These are phyloP conservation scores for Rynchops niger DNA, from an alignment of 2,113 vertebrate genomes.

Conservation along the genomic window DNA sequence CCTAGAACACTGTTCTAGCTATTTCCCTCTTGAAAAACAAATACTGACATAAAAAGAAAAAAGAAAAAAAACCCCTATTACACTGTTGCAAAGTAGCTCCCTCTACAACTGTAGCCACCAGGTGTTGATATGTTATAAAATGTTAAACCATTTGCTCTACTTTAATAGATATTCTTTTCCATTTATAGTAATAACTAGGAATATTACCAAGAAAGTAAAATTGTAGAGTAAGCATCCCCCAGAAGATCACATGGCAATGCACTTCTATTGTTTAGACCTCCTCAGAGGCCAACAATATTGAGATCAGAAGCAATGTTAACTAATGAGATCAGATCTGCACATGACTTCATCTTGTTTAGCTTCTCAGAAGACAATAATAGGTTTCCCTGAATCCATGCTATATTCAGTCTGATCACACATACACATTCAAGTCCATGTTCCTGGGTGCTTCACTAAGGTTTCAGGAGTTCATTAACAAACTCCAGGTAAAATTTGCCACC, in stretches of 20 bases:
- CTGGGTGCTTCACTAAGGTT: background rate
- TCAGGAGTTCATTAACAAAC: background rate
- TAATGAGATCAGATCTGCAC: constrained; percentile 26
- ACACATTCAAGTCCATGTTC: background rate
- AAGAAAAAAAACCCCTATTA: background rate
- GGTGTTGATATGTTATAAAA: background rate
- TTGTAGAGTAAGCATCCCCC: background rate
- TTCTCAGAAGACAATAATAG: constrained; percentile 9
- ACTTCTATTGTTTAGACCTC: background rate
- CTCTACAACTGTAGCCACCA: background rate
- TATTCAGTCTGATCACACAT: background rate
- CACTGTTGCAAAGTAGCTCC: background rate
- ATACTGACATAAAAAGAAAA: background rate
- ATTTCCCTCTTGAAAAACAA: background rate
- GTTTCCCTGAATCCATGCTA: background rate
- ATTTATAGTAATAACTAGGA: background rate
- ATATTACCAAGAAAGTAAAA: background rate
- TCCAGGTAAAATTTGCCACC: background rate
- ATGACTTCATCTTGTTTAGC: constrained; percentile 14
- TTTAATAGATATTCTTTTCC: background rate
- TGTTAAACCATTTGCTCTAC: background rate
- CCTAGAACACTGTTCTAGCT: background rate
- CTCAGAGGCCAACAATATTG: background rate
- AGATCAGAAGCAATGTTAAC: background rate
- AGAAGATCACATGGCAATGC: background rate